These are phyloP conservation scores for Petrolisthes manimaculis DNA, from an alignment of 2,888 invertebrate genomes.

Conservation along the genomic window DNA sequence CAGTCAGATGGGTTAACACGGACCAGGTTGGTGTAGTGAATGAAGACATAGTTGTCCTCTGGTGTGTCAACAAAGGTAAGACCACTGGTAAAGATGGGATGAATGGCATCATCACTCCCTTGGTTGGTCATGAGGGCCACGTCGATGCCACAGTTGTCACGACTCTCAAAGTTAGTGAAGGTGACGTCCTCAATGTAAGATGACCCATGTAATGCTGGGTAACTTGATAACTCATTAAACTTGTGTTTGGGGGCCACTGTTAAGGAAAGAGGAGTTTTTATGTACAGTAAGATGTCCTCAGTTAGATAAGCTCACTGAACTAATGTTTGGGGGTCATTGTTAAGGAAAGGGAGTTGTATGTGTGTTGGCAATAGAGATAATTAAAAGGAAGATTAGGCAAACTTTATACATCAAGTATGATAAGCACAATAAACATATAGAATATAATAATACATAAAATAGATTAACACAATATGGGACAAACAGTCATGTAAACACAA, in stretches of 20 bases:
- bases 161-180: conserved; percentile 32
- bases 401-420: too few relatives aligned
- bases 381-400: too few relatives aligned
- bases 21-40: conserved; percentile 38
- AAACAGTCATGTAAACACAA: too few relatives aligned
- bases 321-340: too few relatives aligned
- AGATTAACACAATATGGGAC: too few relatives aligned
- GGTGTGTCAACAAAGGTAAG: conserved; percentile 41
- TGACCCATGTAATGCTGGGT: conserved; percentile 45
- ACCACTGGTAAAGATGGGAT: conserved; percentile 38
- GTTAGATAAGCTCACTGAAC: too few relatives aligned
- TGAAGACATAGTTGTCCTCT: conserved; percentile 32
- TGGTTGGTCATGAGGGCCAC: conserved; percentile 49
- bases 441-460: too few relatives aligned
- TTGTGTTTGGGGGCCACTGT: conserved; percentile 45
- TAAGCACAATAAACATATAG: too few relatives aligned
- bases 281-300: background rate
- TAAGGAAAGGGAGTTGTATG: too few relatives aligned
- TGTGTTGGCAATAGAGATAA: too few relatives aligned
- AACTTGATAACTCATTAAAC: conserved; percentile 27
- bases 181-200: conserved; percentile 32
- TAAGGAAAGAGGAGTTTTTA: background rate
- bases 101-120: conserved; percentile 46
- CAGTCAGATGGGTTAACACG: conserved; percentile 59
- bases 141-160: conserved; percentile 40